Evolutionary conservation across 2,797 vertebrate genomes (phyloP).

Genomic region (Cryptoprocta ferox): DNA sequence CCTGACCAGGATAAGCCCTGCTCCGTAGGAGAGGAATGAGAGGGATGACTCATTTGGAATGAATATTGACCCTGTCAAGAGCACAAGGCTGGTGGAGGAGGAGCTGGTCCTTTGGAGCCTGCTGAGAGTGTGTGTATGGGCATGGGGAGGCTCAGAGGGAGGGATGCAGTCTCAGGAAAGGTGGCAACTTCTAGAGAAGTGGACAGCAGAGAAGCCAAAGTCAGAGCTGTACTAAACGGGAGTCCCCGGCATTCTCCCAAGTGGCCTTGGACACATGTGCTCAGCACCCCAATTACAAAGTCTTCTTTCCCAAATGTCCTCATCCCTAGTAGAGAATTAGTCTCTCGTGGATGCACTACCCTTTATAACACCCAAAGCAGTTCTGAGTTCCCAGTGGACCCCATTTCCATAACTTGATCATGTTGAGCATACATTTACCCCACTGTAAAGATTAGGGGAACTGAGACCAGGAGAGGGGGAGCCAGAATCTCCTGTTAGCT

Average conservation of each 20-base stretch:
- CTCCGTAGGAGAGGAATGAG: not conserved
- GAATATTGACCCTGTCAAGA: not conserved
- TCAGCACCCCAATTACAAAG: not conserved
- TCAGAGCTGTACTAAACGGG: not conserved
- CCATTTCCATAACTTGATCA: not conserved
- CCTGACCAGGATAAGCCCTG: not conserved
- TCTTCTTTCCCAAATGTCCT: not conserved
- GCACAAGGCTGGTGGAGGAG: not conserved
- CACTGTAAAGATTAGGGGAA: not conserved
- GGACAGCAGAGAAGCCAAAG: not conserved
- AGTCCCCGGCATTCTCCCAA: not conserved
- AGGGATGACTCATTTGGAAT: not conserved
- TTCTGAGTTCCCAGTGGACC: not conserved
- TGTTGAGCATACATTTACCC: not conserved
- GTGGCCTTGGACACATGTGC: not conserved
- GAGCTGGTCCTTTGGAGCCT: not conserved
- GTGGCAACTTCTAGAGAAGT: not conserved
- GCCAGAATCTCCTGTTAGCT: not conserved
- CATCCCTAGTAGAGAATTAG: not conserved
- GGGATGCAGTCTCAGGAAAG: not conserved
- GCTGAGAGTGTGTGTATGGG: too few relatives aligned
- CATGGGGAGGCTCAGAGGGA: rapidly evolving
- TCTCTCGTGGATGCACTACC: not conserved
- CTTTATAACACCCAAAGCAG: not conserved
- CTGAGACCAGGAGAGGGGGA: not conserved